phyloP scores from a whole-genome alignment of 2,113 vertebrate genomes.

The Sturnira hondurensis region DNA sequence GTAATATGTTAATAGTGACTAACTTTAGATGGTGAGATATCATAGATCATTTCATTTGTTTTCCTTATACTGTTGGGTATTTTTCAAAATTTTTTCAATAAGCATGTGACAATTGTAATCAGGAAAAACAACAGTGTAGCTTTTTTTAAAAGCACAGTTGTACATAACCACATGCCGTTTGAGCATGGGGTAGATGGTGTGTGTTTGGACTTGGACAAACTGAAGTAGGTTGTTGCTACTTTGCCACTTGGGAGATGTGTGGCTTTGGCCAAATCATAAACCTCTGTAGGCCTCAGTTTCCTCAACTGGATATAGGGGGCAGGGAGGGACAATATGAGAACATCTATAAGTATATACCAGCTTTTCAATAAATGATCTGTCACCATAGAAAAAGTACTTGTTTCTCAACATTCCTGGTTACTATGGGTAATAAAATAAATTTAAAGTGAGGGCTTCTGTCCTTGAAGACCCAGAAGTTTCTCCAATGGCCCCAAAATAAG shows the following conservation, averaged over 20 bases:
- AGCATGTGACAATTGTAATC: background rate
- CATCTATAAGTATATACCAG: background rate
- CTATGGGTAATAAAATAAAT: background rate
- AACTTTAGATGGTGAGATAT: background rate
- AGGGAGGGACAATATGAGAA: background rate
- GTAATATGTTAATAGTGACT: background rate
- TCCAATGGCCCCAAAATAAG: background rate
- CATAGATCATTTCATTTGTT: background rate
- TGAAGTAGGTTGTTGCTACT: background rate
- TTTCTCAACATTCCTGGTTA: background rate
- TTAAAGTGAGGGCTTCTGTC: background rate
- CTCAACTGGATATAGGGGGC: accelerated
- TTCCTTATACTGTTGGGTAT: background rate
- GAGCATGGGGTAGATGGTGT: accelerated
- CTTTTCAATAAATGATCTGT: background rate
- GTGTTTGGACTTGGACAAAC: background rate
- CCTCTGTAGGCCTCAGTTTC: background rate
- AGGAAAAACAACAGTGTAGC: background rate
- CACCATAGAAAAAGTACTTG: background rate
- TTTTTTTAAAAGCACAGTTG: background rate
- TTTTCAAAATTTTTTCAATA: background rate
- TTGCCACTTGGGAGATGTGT: too few species aligned
- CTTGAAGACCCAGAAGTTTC: background rate
- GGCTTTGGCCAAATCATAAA: background rate
- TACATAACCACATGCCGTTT: accelerated